Evolutionary conservation across 2,113 vertebrate genomes (phyloP).

Genomic region (Gulo gulo): DNA sequence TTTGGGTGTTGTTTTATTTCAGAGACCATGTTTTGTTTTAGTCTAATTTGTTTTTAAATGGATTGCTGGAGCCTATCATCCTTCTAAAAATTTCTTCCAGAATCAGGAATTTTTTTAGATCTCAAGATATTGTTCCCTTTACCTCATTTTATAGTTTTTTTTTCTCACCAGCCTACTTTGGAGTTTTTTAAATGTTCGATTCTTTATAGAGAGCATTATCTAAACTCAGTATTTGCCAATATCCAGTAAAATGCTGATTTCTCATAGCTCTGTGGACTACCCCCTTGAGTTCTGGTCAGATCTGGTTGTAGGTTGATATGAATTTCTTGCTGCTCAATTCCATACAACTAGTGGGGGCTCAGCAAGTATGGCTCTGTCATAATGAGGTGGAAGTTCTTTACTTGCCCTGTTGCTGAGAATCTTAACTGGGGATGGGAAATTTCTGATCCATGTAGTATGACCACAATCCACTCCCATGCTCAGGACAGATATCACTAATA

Average conservation of each 20-base stretch:
- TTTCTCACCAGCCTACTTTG: not conserved
- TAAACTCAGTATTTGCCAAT: not conserved
- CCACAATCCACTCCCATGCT: not conserved
- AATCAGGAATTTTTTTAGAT: not conserved
- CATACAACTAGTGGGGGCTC: not conserved
- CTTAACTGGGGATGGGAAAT: not conserved
- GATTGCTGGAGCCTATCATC: not conserved
- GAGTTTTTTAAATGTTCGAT: not conserved
- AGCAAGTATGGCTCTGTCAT: not conserved
- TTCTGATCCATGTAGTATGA: not conserved
- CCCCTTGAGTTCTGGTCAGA: not conserved
- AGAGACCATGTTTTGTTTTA: not conserved
- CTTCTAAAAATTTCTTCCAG: not conserved
- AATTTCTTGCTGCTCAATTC: not conserved
- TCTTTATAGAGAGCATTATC: not conserved
- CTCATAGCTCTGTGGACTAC: not conserved
- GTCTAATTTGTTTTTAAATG: not conserved
- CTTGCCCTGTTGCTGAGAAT: not conserved
- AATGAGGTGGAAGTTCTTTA: not conserved
- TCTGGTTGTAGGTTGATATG: not conserved
- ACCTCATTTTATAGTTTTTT: not conserved
- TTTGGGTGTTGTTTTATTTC: not conserved
- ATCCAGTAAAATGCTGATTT: not conserved
- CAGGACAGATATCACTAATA: not conserved
- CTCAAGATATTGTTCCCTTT: not conserved